These are phyloP conservation scores for Mesoligia furuncula DNA, from an alignment of 2,888 invertebrate genomes.

Conservation along the genomic window DNA sequence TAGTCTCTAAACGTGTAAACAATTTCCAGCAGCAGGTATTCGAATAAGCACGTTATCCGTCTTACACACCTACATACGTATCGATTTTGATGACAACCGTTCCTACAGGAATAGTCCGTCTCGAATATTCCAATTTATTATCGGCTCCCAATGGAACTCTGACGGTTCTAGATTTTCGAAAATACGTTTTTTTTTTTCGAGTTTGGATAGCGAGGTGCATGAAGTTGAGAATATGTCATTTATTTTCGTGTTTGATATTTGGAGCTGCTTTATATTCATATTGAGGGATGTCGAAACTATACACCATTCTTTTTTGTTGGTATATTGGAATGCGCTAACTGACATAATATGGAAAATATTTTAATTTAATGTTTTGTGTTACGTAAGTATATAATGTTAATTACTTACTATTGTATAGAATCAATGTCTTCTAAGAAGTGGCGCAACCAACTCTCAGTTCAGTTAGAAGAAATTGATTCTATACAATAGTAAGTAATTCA, in stretches of 20 bases:
- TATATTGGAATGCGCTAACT: background rate
- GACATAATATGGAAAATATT: background rate
- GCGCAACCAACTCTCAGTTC: too few relatives aligned
- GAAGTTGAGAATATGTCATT: background rate
- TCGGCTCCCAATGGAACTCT: conserved; percentile 36
- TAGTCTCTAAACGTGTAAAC: conserved; percentile 3
- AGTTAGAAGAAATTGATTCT: too few relatives aligned
- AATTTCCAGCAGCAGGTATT: conserved; percentile 14
- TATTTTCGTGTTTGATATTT: background rate
- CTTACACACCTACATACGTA: conserved; percentile 43
- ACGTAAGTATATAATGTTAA: background rate
- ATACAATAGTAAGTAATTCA: too few relatives aligned
- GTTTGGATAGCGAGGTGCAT: background rate
- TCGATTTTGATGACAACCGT: conserved; percentile 49
- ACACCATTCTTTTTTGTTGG: background rate
- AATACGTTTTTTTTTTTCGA: conserved; percentile 37
- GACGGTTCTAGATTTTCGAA: conserved; percentile 38
- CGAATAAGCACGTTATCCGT: conserved; percentile 24
- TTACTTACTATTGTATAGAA: too few relatives aligned
- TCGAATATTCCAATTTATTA: conserved; percentile 63
- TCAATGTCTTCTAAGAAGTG: background rate
- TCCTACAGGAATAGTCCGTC: conserved; percentile 35
- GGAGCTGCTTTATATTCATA: background rate
- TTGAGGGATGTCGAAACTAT: background rate
- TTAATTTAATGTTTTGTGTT: background rate